Base-by-base conservation (phyloP, 2,888 invertebrate genomes). In the Agapostemon virescens region DNA sequence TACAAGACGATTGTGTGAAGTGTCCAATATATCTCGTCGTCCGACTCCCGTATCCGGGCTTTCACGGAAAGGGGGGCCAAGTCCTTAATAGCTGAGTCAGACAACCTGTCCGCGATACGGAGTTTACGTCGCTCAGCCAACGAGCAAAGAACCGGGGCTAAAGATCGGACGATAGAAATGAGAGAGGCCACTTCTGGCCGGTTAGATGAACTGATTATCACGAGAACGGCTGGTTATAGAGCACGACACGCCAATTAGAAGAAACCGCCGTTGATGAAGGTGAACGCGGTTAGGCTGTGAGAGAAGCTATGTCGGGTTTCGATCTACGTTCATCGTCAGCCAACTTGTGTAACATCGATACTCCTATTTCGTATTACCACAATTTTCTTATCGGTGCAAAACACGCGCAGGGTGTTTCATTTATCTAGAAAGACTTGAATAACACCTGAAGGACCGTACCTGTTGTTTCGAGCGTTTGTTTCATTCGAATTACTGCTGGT, bases 241-340 rank as follows among this genome's bases (percentile, higher is more conserved):
- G 70, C 74, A 78, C 49, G 45, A 40, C 58, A 40, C 58, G 52
- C 74, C 73, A 71, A 85, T 80, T 72, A 58, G 26, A 17, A 69
- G 68, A 40, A 80, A 68, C 45, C 69, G 33, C 42, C 13, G 36
- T 30, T 17, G 15, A 36, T 15, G 63, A 40, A 17, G 63, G 11
- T 23, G 68, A 84, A 79, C 66, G 73, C 66, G 68, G 74, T 84
- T 80, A 85, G 73, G 71, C 80, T 69, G 45, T 55, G 71, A 63
- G 74, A 77, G 83, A 82, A 82, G 86, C 78, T 83, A 90, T 89
- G 90, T 89, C 86, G 88, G 87, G 84, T 89, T 88, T 87, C 87
- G 85, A 67, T 71, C 80, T 72, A 77, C 82, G 55, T 73, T 72
- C 79, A 76, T 17, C 15, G n/a, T 11, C 11, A 49, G 0, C n/a